Conservation (phyloP, 2,113 vertebrate genomes). For the Hipposideros armiger region DNA sequence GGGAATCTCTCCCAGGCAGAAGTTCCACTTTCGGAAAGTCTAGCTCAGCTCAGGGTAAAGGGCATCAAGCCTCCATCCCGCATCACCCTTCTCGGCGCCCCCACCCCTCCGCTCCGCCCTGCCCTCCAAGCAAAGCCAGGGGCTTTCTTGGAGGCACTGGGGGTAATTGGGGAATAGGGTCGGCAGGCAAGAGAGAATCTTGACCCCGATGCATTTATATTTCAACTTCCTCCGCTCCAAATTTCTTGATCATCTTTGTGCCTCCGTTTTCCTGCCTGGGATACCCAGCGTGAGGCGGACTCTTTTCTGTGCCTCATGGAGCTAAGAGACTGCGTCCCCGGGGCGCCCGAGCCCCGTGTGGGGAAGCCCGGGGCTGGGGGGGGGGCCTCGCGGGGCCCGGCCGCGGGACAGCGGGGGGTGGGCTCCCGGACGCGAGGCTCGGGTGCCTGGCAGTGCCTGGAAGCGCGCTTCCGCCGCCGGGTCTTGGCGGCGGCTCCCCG, state of each 20-base stretch:
- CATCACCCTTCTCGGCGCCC: background rate
- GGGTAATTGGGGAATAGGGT: background rate
- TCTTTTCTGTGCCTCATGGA: background rate
- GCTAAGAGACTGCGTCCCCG: background rate
- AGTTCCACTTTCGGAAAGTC: background rate
- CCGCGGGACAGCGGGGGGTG: background rate
- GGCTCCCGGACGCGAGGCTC: background rate
- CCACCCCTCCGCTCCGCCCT: background rate
- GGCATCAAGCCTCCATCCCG: background rate
- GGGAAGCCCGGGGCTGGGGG: background rate
- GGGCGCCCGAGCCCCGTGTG: background rate
- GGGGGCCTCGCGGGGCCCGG: background rate
- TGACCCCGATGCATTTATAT: background rate
- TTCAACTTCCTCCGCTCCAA: background rate
- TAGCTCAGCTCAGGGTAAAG: background rate
- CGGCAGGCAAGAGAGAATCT: background rate
- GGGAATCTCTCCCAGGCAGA: background rate
- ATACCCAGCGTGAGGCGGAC: background rate
- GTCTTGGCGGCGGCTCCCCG: background rate
- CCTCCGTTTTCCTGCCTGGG: background rate
- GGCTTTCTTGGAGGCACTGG: background rate
- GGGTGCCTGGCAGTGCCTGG: background rate
- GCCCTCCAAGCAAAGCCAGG: background rate
- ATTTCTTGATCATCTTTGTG: background rate
- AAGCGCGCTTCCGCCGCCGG: conserved; percentile 49